Conservation (phyloP, 2,113 vertebrate species). For the Anarrhichthys ocellatus region DNA sequence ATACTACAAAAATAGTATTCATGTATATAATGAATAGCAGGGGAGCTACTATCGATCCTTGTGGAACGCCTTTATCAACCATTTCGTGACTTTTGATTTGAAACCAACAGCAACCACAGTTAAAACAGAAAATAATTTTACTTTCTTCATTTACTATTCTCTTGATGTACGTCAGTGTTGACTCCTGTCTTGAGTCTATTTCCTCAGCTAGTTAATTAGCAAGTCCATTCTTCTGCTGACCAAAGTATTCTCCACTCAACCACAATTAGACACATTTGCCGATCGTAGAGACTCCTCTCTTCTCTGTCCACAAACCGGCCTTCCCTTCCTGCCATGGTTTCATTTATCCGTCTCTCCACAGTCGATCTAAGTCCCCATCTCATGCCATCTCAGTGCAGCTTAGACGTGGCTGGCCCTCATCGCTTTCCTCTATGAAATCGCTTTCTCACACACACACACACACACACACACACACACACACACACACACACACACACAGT, state of each 20-base stretch:
- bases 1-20: neutral
- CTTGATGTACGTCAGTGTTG: no score
- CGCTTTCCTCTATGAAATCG: constrained; percentile 54
- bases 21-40: neutral
- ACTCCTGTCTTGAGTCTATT: neutral
- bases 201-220: constrained; percentile 27
- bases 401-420: constrained; percentile 48
- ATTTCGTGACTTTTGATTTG: neutral
- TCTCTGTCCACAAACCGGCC: constrained; percentile 8
- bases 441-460: constrained; percentile 33
- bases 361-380: constrained; percentile 40
- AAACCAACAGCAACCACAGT: neutral
- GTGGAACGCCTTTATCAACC: constrained; percentile 27
- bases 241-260: constrained; percentile 12
- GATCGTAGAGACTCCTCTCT: neutral
- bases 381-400: constrained; percentile 28
- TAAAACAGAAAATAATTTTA: neutral
- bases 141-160: neutral
- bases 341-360: constrained; percentile 25
- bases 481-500: neutral
- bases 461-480: no score
- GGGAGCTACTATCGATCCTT: neutral
- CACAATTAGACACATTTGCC: constrained; percentile 10
- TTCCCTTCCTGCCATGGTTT: constrained; percentile 16
- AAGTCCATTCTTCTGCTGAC: neutral